phyloP scores from a whole-genome alignment of 2,113 vertebrate genomes.

The Limnothrissa miodon region DNA sequence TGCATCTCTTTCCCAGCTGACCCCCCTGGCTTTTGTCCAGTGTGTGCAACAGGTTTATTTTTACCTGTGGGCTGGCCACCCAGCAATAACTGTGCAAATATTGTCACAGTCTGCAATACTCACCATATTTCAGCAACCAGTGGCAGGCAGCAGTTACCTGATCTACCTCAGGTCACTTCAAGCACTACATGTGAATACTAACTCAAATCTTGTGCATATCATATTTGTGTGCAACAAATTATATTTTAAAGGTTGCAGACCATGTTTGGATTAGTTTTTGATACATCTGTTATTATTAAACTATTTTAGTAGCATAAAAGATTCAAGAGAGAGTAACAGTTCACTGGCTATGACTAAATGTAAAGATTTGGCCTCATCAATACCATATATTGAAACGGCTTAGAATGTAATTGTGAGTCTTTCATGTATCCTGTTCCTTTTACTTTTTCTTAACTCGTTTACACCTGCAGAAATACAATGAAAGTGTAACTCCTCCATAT shows the following conservation, averaged over 20 bases:
- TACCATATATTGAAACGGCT: not conserved
- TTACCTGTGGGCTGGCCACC: slow-evolving; percentile 2
- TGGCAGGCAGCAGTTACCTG: not conserved
- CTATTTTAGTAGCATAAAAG: not conserved
- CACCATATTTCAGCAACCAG: not conserved
- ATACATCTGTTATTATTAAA: not conserved
- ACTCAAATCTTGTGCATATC: not conserved
- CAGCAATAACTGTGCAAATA: slow-evolving; percentile 33
- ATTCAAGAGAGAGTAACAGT: not conserved
- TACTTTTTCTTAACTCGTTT: not conserved
- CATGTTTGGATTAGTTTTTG: not conserved
- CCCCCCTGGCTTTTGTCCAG: not conserved
- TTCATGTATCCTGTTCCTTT: not conserved
- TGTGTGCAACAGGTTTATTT: slow-evolving; percentile 7
- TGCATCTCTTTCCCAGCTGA: not conserved
- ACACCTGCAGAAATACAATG: not conserved
- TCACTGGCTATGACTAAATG: no score
- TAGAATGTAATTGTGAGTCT: not conserved
- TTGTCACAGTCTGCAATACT: slow-evolving; percentile 20
- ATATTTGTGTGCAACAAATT: not conserved
- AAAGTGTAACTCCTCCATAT: not conserved
- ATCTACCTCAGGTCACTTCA: slow-evolving; percentile 14
- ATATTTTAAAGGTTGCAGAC: not conserved
- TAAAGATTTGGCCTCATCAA: not conserved
- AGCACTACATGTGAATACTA: not conserved